These are phyloP conservation scores for Theonella swinhoei DNA, from an alignment of 37 sponge, comb jelly and placozoan species.

Conservation along the genomic window DNA sequence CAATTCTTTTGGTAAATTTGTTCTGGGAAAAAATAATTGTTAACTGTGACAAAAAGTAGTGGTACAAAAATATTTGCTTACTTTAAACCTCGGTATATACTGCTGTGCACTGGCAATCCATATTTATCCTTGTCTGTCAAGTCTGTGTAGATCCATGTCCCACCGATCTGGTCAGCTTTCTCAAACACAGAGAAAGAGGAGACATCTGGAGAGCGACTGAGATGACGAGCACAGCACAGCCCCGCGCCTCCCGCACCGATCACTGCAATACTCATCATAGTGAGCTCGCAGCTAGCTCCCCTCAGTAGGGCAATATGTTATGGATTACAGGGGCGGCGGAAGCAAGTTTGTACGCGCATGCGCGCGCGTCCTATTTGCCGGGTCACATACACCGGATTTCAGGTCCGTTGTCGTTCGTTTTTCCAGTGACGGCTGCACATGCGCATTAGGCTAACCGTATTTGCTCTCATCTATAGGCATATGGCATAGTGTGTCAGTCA, in stretches of 20 bases:
- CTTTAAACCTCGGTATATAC: slow-evolving; percentile 64
- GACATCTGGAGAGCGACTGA: slow-evolving; percentile 6
- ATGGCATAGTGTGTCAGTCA: too few species aligned
- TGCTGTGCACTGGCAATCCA: slow-evolving; percentile 18
- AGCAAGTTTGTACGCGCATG: too few species aligned
- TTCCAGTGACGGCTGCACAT: too few species aligned
- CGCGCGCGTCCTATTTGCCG: too few species aligned
- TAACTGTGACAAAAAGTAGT: too few species aligned
- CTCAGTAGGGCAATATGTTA: too few species aligned
- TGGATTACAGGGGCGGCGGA: too few species aligned
- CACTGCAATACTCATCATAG: slow-evolving; percentile 56
- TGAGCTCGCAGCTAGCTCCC: too few species aligned
- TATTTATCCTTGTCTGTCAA: slow-evolving; percentile 21
- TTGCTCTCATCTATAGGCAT: too few species aligned
- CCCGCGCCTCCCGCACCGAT: slow-evolving; percentile 77
- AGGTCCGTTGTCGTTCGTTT: too few species aligned
- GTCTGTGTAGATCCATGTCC: slow-evolving; percentile 69
- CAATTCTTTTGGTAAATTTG: slow-evolving; percentile 79
- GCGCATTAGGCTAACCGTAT: too few species aligned
- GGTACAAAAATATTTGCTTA: slow-evolving; percentile 1
- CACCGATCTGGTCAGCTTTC: slow-evolving; percentile 49
- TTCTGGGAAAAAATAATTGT: slow-evolving; percentile 47
- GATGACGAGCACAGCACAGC: slow-evolving; percentile 59
- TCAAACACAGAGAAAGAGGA: slow-evolving; percentile 55
- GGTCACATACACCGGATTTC: too few species aligned